Base-by-base conservation (phyloP, 1,140 invertebrate genomes). In the Trachymyrmex septentrionalis region DNA sequence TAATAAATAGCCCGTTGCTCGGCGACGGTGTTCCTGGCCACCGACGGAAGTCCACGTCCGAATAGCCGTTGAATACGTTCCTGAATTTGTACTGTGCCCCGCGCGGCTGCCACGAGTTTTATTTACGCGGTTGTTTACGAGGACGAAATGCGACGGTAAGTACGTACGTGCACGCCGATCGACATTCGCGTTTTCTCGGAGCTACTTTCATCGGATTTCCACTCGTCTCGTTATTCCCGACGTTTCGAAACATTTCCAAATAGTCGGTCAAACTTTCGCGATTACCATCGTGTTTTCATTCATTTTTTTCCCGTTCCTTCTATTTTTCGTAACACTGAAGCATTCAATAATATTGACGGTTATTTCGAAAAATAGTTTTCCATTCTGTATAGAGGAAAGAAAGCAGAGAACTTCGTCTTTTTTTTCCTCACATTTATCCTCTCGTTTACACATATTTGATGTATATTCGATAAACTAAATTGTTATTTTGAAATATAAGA, bases 1-100 rank as follows among this genome's bases (percentile, higher is more conserved):
- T 89, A 91, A 91, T 91, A 91, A 91, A 91, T 91, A 91, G 87
- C 64, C 59, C 66, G 76, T 90, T 90, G 87, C 73, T 72, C 78
- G 86, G 81, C 88, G 87, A 85, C 75, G 82, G 63, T 91, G 82
- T 86, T 86, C 59, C 67, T 53, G 48, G 12, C 55, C 30, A 19
- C 16, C n/a, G 50, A 24, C 16, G 55, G 57, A 67, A 88, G 85
- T 89, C 76, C 86, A 80, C 71, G 86, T 86, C 72, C 85, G 86
- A 87, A 89, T 89, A 84, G 76, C 63, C 90, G 86, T 50, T 87
- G 88, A 91, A 90, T 86, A 81, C 82, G 73, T 86, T 76, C 27
- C 30, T 81, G 80, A 85, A 87, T 87, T 81, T 86, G 61, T 81
- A 67, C 30, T 34, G 38, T 30, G 24, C 69, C 77, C 50, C 53